These are phyloP conservation scores for Cephus cinctus DNA, from an alignment of 1,140 invertebrate species.

Conservation along the genomic window DNA sequence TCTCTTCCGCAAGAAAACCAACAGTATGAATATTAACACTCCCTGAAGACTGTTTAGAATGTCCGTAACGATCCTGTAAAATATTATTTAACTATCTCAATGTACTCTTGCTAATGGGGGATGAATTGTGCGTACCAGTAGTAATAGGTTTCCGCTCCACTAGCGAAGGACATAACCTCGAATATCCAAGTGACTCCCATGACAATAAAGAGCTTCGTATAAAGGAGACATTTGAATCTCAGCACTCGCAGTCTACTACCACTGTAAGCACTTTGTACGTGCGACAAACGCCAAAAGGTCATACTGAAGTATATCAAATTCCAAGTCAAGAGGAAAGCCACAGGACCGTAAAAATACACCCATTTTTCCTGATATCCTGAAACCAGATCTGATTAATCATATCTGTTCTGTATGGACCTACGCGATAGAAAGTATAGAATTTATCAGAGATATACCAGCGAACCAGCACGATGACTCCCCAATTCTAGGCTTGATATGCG, in stretches of 20 bases:
- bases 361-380: slow-evolving; percentile 58
- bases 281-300: slow-evolving; percentile 60
- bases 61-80: slow-evolving; percentile 64
- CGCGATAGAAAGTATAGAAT: background rate
- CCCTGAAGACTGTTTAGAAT: slow-evolving; percentile 67
- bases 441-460: slow-evolving; percentile 45
- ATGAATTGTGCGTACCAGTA: slow-evolving; percentile 33
- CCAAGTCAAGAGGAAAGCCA: slow-evolving; percentile 56
- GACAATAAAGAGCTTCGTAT: slow-evolving; percentile 67
- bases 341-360: slow-evolving; percentile 67
- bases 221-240: slow-evolving; percentile 63
- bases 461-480: slow-evolving; percentile 64
- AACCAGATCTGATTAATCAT: slow-evolving; percentile 31
- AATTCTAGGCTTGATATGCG: slow-evolving; percentile 60
- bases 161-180: slow-evolving; percentile 59
- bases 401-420: background rate
- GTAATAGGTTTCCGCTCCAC: slow-evolving; percentile 8
- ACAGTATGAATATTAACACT: slow-evolving; percentile 64
- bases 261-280: slow-evolving; percentile 52
- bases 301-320: slow-evolving; percentile 62
- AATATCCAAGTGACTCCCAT: slow-evolving; percentile 76
- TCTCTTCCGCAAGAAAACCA: slow-evolving; percentile 62
- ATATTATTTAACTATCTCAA: too few relatives aligned
- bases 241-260: slow-evolving; percentile 57
- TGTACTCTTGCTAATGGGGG: too few relatives aligned